A percentile compares a stretch with the other conserved stretches of the same genome.
Evolutionary conservation across 2,113 vertebrate species (phyloP).

Genomic region (Mesembrinibis cayennensis): DNA sequence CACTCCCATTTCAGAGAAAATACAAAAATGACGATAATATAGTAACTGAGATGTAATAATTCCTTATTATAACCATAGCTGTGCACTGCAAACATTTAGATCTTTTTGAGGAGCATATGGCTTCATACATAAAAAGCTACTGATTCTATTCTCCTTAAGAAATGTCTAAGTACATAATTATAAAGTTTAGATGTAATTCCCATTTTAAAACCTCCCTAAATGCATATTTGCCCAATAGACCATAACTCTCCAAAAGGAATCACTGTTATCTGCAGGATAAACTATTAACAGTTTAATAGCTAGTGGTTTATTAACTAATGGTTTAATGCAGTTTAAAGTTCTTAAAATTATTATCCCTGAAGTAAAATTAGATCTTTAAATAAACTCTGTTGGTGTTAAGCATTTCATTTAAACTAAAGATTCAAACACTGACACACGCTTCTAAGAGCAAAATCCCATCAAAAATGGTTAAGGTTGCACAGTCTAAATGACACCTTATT

Average conservation of each 20-base stretch:
- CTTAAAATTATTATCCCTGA: neutral
- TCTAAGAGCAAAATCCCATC: neutral
- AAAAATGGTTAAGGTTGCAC: neutral
- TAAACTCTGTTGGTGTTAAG: neutral
- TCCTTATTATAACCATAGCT: neutral
- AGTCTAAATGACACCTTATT: neutral
- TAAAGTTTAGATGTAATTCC: neutral
- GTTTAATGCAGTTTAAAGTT: neutral
- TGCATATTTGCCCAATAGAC: neutral
- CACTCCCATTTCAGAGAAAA: neutral
- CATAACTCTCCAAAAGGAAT: neutral
- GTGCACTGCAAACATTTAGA: neutral
- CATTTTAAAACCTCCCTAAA: neutral
- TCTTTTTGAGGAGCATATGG: neutral
- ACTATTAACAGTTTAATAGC: neutral
- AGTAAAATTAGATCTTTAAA: neutral
- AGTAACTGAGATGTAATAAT: neutral
- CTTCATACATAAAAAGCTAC: neutral
- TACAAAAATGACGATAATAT: neutral
- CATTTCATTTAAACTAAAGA: neutral
- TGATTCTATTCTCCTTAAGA: neutral
- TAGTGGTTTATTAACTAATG: neutral
- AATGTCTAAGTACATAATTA: neutral
- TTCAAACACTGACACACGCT: neutral
- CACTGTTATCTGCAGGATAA: neutral